These are phyloP conservation scores for Blastobasis adustella DNA, from an alignment of 2,888 invertebrate species.

Conservation along the genomic window DNA sequence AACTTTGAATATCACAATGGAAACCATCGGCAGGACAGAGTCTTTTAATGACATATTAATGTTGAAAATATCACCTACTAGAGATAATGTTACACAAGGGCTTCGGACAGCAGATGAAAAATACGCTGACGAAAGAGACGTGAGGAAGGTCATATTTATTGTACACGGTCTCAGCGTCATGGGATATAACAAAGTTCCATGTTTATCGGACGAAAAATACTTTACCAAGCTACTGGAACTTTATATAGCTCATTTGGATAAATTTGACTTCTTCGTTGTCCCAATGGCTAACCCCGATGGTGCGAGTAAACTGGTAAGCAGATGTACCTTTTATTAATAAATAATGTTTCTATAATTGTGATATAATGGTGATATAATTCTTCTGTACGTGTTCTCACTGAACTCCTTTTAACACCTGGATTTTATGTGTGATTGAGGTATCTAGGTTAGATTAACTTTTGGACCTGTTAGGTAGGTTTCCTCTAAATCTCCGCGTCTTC, in stretches of 20 bases:
- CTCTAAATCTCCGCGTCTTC: too few relatives aligned
- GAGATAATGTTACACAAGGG: not conserved
- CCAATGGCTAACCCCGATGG: constrained; percentile 18
- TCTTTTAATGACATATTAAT: constrained; percentile 12
- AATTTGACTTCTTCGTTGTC: constrained; percentile 13
- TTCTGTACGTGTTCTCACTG: too few relatives aligned
- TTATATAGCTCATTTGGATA: constrained; percentile 10
- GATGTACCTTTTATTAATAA: too few relatives aligned
- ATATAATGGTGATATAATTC: too few relatives aligned
- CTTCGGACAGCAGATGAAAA: not conserved
- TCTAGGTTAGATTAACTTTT: too few relatives aligned
- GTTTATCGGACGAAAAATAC: not conserved
- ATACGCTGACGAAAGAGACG: constrained; percentile 3
- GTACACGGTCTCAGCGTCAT: constrained; percentile 11
- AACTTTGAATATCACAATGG: not conserved
- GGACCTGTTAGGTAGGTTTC: too few relatives aligned
- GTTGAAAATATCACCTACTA: constrained; percentile 1
- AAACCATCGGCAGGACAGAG: constrained; percentile 8
- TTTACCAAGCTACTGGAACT: not conserved
- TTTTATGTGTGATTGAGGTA: too few relatives aligned
- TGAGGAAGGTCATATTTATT: constrained; percentile 14
- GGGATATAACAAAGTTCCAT: constrained; percentile 1
- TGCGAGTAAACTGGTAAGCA: not conserved
- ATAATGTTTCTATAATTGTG: too few relatives aligned
- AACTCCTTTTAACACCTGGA: too few relatives aligned